Percentiles rank a stretch among this genome's conserved stretches.
Conservation (phyloP, 2,113 vertebrate species). For the Orthochromis indermauri region DNA sequence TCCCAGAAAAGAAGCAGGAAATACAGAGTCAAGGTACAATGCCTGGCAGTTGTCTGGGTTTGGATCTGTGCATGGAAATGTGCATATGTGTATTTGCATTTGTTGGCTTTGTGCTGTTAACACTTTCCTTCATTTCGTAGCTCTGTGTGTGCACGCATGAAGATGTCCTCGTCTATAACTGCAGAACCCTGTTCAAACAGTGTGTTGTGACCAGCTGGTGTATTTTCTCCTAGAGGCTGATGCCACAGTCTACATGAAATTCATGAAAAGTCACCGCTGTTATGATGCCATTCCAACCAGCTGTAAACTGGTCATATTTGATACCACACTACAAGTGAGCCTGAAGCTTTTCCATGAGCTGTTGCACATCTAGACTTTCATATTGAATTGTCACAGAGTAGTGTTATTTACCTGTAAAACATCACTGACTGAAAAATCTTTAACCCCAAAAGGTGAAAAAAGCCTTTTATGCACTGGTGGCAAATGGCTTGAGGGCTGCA, state of each 20-base stretch:
- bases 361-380: not conserved
- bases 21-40: conserved; percentile 1
- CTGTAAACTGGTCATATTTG: conserved; percentile 72
- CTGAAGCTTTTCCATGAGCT: accelerated
- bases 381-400: not conserved
- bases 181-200: not conserved
- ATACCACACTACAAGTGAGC: conserved; percentile 60
- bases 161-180: not conserved
- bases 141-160: not conserved
- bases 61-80: not conserved
- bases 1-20: not conserved
- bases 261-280: conserved; percentile 89
- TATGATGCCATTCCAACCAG: conserved; percentile 92
- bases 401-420: not conserved
- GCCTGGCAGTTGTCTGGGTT: not conserved
- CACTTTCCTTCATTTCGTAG: not conserved
- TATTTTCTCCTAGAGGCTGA: conserved; percentile 55
- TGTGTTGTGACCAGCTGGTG: not conserved
- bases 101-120: not conserved
- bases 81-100: not conserved
- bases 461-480: conserved; percentile 88
- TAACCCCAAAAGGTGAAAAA: conserved; percentile 84
- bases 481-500: conserved; percentile 86
- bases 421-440: not conserved
- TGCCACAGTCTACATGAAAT: conserved; percentile 82